Percentiles rank a stretch among this genome's conserved stretches.
Evolutionary conservation across 2,113 vertebrate genomes (phyloP).

Genomic region (Syrrhaptes paradoxus): DNA sequence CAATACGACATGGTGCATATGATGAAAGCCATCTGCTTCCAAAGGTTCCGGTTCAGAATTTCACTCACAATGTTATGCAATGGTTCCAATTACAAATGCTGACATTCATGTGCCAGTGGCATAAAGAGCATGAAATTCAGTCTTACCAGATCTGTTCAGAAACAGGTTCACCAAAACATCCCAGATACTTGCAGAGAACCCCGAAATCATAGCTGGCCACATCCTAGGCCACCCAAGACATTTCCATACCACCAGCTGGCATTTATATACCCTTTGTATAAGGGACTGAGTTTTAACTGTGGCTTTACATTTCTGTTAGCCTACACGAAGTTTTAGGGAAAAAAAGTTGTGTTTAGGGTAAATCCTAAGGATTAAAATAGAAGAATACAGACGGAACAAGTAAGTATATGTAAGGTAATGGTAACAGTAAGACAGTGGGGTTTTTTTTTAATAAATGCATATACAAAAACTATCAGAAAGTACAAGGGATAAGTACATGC

Average conservation of each 20-base stretch:
- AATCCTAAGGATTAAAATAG: background rate
- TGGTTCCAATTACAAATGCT: constrained; percentile 38
- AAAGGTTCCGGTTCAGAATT: constrained; percentile 30
- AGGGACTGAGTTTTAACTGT: background rate
- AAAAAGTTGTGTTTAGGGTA: background rate
- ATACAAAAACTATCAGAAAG: background rate
- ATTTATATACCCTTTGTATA: background rate
- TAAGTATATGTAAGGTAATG: background rate
- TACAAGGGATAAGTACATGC: background rate
- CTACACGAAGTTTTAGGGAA: background rate
- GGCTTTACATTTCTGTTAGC: background rate
- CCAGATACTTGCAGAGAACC: background rate
- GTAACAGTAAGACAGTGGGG: background rate
- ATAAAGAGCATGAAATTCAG: background rate
- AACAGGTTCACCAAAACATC: constrained; percentile 13
- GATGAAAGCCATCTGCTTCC: constrained; percentile 57
- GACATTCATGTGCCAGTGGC: constrained; percentile 22
- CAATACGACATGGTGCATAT: background rate
- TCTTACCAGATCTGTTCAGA: constrained; percentile 5
- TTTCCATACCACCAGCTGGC: background rate
- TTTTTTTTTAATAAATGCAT: background rate
- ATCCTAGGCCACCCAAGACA: constrained; percentile 30
- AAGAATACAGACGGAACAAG: background rate
- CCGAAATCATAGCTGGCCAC: background rate
- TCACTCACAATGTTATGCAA: background rate